phyloP scores from a whole-genome alignment of 2,113 vertebrate genomes.

The Tringa solitaria region DNA sequence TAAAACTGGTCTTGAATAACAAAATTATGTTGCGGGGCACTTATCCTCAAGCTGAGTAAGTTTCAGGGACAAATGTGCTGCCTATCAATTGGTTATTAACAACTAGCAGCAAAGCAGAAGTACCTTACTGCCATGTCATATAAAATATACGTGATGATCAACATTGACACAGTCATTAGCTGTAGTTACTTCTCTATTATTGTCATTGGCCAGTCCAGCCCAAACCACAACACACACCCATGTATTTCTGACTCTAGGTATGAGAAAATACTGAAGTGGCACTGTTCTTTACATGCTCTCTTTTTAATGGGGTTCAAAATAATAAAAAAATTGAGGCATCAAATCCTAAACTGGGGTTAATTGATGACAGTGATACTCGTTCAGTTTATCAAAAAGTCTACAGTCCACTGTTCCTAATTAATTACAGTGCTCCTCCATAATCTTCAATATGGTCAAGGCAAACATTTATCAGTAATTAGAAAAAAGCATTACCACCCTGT shows the following conservation, averaged over 20 bases:
- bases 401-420: not conserved
- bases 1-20: not conserved
- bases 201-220: not conserved
- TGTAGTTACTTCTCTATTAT: not conserved
- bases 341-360: not conserved
- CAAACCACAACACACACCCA: not conserved
- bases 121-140: not conserved
- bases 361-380: not conserved
- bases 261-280: not conserved
- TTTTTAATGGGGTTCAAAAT: not conserved
- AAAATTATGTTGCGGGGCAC: not conserved
- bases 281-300: not conserved
- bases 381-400: not conserved
- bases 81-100: not conserved
- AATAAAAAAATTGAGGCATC: not conserved
- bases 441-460: not conserved
- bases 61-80: not conserved
- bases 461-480: not conserved
- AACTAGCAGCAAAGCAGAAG: not conserved
- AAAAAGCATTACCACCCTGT: not conserved
- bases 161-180: not conserved
- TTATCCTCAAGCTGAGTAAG: not conserved
- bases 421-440: not conserved
- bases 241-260: not conserved
- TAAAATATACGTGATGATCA: not conserved